Evolutionary conservation across 1,140 invertebrate genomes (phyloP).

Genomic region (Argopecten irradians): DNA sequence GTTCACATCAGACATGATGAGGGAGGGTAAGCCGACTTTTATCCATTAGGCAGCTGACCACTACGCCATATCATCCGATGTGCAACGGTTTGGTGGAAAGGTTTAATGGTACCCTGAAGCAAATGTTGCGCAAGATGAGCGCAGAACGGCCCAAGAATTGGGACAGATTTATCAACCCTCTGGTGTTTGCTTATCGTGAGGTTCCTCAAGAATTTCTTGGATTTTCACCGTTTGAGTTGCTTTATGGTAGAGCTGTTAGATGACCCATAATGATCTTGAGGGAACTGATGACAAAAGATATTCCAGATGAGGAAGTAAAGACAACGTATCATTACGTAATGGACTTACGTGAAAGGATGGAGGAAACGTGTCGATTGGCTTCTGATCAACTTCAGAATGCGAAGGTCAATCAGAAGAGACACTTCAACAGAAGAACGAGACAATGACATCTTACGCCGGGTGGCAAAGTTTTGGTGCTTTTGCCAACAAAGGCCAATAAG

Average conservation of each 20-base stretch:
- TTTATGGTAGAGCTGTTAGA: conserved; percentile 62
- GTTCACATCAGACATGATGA: conserved; percentile 44
- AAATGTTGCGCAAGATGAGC: conserved; percentile 45
- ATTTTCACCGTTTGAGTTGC: conserved; percentile 60
- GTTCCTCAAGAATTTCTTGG: conserved; percentile 52
- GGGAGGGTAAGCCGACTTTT: no score
- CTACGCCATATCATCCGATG: no score
- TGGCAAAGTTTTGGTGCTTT: conserved; percentile 43
- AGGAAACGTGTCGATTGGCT: conserved; percentile 40
- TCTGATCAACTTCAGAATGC: conserved; percentile 21
- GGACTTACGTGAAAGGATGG: conserved; percentile 47
- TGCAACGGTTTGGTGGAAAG: no score
- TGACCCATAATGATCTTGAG: conserved; percentile 51
- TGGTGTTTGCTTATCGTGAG: conserved; percentile 68
- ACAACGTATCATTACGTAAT: conserved; percentile 52
- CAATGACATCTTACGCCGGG: no score
- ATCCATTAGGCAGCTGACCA: no score
- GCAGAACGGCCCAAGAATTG: conserved; percentile 59
- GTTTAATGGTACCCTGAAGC: conserved; percentile 35
- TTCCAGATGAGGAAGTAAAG: conserved; percentile 30
- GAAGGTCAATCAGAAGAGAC: conserved; percentile 29
- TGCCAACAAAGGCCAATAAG: not conserved
- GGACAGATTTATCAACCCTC: conserved; percentile 60
- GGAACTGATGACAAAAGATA: conserved; percentile 56
- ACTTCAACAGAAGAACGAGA: no score